phyloP scores from a whole-genome alignment of 2,888 invertebrate species.

The Chloromyia formosa region DNA sequence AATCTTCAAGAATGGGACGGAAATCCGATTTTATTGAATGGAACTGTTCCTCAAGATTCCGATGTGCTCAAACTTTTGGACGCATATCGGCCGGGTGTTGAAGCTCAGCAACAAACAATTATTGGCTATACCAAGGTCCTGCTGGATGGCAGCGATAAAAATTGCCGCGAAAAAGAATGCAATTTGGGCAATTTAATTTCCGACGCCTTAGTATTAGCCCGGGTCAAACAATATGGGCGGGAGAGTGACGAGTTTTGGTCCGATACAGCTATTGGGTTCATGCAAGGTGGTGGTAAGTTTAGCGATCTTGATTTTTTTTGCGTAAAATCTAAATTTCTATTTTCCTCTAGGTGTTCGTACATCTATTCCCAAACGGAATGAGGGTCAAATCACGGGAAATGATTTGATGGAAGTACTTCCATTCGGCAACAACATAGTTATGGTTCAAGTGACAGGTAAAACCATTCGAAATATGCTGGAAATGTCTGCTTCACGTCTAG shows the following conservation, averaged over 20 bases:
- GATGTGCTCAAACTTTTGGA: slow-evolving; percentile 71
- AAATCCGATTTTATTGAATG: slow-evolving; percentile 79
- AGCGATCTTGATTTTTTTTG: too few relatives aligned
- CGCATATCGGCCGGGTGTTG: slow-evolving; percentile 68
- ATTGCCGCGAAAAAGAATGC: slow-evolving; percentile 79
- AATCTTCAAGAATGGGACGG: slow-evolving; percentile 75
- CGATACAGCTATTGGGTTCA: slow-evolving; percentile 77
- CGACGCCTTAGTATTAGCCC: slow-evolving; percentile 74
- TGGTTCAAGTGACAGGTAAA: slow-evolving; percentile 73
- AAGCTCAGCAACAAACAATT: slow-evolving; percentile 66
- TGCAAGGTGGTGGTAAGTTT: slow-evolving; percentile 75
- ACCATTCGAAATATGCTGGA: slow-evolving; percentile 74
- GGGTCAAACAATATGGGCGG: slow-evolving; percentile 48
- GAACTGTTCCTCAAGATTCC: slow-evolving; percentile 71
- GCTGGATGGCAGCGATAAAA: slow-evolving; percentile 70
- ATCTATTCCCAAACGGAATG: slow-evolving; percentile 68
- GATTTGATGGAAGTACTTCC: slow-evolving; percentile 80
- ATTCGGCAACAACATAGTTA: slow-evolving; percentile 75
- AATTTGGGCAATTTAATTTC: slow-evolving; percentile 85
- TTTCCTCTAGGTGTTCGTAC: slow-evolving; percentile 68
- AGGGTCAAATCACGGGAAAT: slow-evolving; percentile 73
- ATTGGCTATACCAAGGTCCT: slow-evolving; percentile 77
- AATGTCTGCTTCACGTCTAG: slow-evolving; percentile 68
- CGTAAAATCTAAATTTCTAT: not conserved
- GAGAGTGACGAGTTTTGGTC: slow-evolving; percentile 73